Evolutionary conservation across 64 coral and sea anemone species (phyloP).

Genomic region (Platygyra sinensis): DNA sequence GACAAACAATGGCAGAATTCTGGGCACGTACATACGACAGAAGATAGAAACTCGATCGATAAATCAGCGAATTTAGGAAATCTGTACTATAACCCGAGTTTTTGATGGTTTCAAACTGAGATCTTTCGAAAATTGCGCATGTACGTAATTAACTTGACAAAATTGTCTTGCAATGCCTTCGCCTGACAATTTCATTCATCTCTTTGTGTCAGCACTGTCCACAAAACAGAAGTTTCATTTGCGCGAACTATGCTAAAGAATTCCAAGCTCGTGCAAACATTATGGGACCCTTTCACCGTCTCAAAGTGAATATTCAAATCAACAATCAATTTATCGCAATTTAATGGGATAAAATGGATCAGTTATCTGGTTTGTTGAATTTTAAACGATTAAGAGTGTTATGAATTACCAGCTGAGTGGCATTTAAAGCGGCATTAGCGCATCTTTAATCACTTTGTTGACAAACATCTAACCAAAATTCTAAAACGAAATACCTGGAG

Average conservation of each 20-base stretch:
- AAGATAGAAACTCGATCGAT: background rate
- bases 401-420: background rate
- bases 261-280: background rate
- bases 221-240: conserved; percentile 11
- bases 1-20: background rate
- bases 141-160: background rate
- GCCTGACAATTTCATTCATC: background rate
- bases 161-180: background rate
- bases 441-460: conserved; percentile 17
- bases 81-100: too few relatives aligned
- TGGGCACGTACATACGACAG: background rate
- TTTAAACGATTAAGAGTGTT: background rate
- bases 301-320: background rate
- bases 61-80: background rate
- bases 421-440: conserved; percentile 2
- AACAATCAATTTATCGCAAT: background rate
- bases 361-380: background rate
- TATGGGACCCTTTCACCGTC: background rate
- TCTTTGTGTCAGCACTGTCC: background rate
- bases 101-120: too few relatives aligned
- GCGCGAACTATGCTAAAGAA: background rate
- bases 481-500: background rate
- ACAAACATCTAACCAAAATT: background rate
- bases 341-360: background rate
- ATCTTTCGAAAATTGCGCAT: too few relatives aligned